These are phyloP conservation scores for Tachystola acroxantha DNA, from an alignment of 2,888 invertebrate species.

Conservation along the genomic window DNA sequence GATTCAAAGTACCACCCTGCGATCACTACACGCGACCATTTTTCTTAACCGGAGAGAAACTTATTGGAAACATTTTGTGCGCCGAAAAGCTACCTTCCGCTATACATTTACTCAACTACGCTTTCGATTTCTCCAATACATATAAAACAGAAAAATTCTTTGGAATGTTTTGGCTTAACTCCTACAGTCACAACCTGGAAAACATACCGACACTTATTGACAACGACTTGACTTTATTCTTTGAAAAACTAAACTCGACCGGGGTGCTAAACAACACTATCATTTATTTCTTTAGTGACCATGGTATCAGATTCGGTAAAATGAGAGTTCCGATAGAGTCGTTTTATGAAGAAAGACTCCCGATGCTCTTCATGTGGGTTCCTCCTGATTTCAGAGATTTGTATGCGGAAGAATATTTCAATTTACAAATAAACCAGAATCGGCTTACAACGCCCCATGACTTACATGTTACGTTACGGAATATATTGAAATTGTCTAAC, in stretches of 20 bases:
- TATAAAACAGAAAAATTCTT: constrained; percentile 81
- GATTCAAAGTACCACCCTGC: constrained; percentile 85
- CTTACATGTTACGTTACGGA: constrained; percentile 82
- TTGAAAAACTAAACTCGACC: constrained; percentile 67
- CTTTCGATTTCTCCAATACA: constrained; percentile 78
- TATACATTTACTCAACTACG: constrained; percentile 82
- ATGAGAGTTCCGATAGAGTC: constrained; percentile 83
- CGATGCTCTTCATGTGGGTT: constrained; percentile 84
- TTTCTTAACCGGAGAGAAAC: constrained; percentile 79
- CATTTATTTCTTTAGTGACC: constrained; percentile 86
- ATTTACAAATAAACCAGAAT: constrained; percentile 80
- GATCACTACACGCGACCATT: constrained; percentile 90
- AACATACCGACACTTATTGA: constrained; percentile 83
- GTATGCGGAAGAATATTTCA: constrained; percentile 73
- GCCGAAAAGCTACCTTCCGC: constrained; percentile 73
- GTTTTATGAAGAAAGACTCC: constrained; percentile 87
- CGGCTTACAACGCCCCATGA: constrained; percentile 87
- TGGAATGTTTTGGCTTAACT: constrained; percentile 87
- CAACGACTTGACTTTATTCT: constrained; percentile 69
- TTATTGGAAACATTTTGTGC: constrained; percentile 53
- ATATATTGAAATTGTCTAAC: constrained; percentile 74
- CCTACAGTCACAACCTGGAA: constrained; percentile 83
- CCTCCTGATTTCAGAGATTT: constrained; percentile 79
- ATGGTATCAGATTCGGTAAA: constrained; percentile 85
- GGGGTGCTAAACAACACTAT: constrained; percentile 81